Evolutionary conservation across 2,888 invertebrate species (phyloP).

Genomic region (Amblyteles armatorius): DNA sequence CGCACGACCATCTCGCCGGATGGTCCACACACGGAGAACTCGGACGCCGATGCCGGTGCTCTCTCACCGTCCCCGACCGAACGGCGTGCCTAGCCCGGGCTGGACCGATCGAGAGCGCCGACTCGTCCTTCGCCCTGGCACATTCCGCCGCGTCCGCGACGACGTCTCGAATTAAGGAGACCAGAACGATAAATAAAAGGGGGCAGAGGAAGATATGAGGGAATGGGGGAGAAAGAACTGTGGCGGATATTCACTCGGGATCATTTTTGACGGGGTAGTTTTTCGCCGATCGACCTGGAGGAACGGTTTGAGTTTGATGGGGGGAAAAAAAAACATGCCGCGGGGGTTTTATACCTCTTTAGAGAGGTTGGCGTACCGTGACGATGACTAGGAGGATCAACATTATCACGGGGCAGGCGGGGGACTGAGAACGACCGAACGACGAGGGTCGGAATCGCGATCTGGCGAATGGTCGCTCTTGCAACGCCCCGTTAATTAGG

Average conservation of each 20-base stretch:
- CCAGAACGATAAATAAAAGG: slow-evolving; percentile 73
- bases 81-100: background rate
- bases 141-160: slow-evolving; percentile 71
- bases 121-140: slow-evolving; percentile 60
- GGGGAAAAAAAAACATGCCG: background rate
- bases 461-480: slow-evolving; percentile 21
- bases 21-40: slow-evolving; percentile 17
- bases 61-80: slow-evolving; percentile 42
- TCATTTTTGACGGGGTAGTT: slow-evolving; percentile 5
- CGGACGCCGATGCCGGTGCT: slow-evolving; percentile 44
- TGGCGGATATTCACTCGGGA: slow-evolving; percentile 22
- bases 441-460: background rate
- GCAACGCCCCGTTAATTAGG: slow-evolving; percentile 61
- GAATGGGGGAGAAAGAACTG: slow-evolving; percentile 5
- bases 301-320: too few relatives aligned
- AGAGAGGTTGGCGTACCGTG: background rate
- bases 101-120: background rate
- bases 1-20: background rate
- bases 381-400: background rate
- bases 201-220: slow-evolving; percentile 5
- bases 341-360: background rate
- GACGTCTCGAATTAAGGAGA: slow-evolving; percentile 75
- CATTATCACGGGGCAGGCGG: slow-evolving; percentile 3
- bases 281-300: too few relatives aligned
- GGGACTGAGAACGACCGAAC: background rate